phyloP scores from a whole-genome alignment of 2,797 vertebrate species.

The Danio kyathit region DNA sequence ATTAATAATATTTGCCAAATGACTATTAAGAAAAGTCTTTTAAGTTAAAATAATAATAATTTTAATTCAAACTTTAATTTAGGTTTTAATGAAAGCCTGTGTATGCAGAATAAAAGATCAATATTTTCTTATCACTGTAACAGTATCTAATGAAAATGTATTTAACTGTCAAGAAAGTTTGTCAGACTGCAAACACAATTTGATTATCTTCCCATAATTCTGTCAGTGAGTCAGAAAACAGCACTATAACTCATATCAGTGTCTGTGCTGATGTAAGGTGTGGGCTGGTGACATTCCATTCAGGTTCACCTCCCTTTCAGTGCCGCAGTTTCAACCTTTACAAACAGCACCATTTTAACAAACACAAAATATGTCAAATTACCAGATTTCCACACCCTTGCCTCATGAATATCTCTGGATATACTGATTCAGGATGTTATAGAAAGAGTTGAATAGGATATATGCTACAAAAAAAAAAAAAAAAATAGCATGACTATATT shows the following conservation, averaged over 20 bases:
- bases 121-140: too few relatives aligned
- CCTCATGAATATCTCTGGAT: too few relatives aligned
- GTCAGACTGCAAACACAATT: not conserved
- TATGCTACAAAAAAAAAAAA: not conserved
- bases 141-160: too few relatives aligned
- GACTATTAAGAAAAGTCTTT: too few relatives aligned
- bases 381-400: not conserved
- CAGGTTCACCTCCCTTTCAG: not conserved
- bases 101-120: too few relatives aligned
- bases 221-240: not conserved
- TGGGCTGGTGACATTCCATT: slow-evolving; percentile 4
- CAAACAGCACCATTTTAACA: not conserved
- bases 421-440: too few relatives aligned
- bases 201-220: not conserved
- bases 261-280: not conserved
- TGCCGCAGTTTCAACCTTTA: not conserved
- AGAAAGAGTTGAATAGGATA: not conserved
- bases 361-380: not conserved
- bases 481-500: too few relatives aligned
- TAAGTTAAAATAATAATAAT: too few relatives aligned
- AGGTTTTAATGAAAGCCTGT: too few relatives aligned
- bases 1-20: too few relatives aligned
- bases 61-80: too few relatives aligned
- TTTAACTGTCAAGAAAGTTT: too few relatives aligned
- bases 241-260: not conserved